Base-by-base conservation (phyloP, 1,140 invertebrate genomes). In the Aphelinus certus region DNA sequence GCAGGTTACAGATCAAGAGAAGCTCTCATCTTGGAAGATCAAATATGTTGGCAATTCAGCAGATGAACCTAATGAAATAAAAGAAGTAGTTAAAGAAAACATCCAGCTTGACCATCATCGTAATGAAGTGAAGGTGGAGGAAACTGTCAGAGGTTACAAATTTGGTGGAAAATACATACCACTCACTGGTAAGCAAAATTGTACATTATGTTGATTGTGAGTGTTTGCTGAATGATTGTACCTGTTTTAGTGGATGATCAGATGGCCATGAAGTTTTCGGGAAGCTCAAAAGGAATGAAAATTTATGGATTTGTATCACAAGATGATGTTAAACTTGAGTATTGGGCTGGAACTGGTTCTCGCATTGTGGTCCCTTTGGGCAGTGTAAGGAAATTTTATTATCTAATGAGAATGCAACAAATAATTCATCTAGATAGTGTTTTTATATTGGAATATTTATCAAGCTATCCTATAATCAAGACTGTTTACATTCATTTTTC, bases 101-200 rank as follows among this genome's bases (percentile, higher is more conserved):
- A 7, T 55, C 0, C 56, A 57, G 7, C 7, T 69, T 51, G 79
- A 83, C 43, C 47, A 75, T 65, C 56, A 83, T 55, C 66, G 78
- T 65, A 75, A 67, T 42, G 10, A 64, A 51, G 69, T 80, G 42
- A 10, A 61, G 1, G 0, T 60, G 6, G 77, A 79, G 3, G 75
- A 79, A 46, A 80, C 76, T 64, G 66, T 82, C n/a, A 57, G 72
- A 55, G 79, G 79, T n/a, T 83, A 82, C 7, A 77, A 80, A 65
- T 83, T 79, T 57, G 82, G 82, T 48, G 69, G 75, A 51, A 77
- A 60, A 65, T 76, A 78, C 67, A 76, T 84, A 76, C 78, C 79
- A 7, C 2, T 80, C 6, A 69, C 75, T 6, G 71, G 75, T 76
- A 53, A 43, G 6, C 3, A 7, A 63, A 56, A 46, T 55, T 61